phyloP scores from a whole-genome alignment of 2,888 invertebrate genomes.

The Leptothorax acervorum region DNA sequence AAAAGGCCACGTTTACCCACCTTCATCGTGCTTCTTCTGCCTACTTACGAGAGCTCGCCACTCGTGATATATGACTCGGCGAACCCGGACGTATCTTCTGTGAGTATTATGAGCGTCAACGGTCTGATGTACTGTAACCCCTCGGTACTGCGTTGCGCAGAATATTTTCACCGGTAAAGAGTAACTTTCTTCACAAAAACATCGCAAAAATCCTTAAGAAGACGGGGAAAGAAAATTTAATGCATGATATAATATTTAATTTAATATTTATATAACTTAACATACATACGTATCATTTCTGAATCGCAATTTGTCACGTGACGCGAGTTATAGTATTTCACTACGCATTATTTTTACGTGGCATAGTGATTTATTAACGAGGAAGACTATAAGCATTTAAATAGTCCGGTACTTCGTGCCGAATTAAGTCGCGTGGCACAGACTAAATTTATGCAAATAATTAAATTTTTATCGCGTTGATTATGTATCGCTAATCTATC shows the following conservation, averaged over 20 bases:
- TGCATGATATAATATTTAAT: not conserved
- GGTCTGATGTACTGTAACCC: constrained; percentile 55
- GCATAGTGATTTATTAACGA: not conserved
- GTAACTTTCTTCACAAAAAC: constrained; percentile 11
- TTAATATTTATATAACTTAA: not conserved
- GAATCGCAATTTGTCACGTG: not conserved
- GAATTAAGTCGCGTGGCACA: not conserved
- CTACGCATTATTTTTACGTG: not conserved
- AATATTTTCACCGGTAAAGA: constrained; percentile 9
- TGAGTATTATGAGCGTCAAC: constrained; percentile 66
- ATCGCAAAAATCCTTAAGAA: not conserved
- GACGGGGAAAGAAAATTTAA: not conserved
- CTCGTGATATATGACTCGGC: constrained; percentile 76
- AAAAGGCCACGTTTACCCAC: constrained; percentile 69
- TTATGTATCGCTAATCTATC: constrained; percentile 7
- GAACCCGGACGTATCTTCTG: constrained; percentile 78
- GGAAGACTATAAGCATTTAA: not conserved
- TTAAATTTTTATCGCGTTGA: constrained; percentile 29
- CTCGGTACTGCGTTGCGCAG: not conserved
- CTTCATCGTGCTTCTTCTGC: constrained; percentile 67
- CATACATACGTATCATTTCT: not conserved
- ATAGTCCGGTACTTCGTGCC: not conserved
- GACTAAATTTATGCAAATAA: constrained; percentile 13
- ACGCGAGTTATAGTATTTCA: constrained; percentile 1
- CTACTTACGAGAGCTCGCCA: constrained; percentile 67